phyloP scores from a whole-genome alignment of 2,888 invertebrate genomes.

The Acanthacorydalis orientalis region DNA sequence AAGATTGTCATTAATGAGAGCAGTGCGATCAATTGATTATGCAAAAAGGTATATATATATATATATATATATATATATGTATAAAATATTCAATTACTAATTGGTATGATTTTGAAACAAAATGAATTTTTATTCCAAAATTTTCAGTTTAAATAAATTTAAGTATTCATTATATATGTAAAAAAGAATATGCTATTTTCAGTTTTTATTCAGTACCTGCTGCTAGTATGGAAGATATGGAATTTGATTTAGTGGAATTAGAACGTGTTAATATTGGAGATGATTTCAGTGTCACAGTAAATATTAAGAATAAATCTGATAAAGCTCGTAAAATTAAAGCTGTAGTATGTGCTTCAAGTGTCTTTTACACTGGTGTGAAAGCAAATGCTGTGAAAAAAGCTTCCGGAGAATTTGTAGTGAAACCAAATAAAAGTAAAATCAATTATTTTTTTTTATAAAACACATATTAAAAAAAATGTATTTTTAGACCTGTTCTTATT shows the following conservation, averaged over 20 bases:
- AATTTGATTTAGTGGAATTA: constrained; percentile 51
- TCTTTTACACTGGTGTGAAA: constrained; percentile 62
- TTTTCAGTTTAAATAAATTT: too few species aligned
- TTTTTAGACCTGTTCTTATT: neutral
- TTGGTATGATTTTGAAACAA: too few species aligned
- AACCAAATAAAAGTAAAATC: constrained; percentile 46
- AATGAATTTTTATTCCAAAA: too few species aligned
- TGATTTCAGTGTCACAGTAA: constrained; percentile 46
- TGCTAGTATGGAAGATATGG: constrained; percentile 38
- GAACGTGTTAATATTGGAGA: constrained; percentile 54
- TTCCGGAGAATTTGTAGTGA: constrained; percentile 43
- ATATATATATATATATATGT: too few species aligned
- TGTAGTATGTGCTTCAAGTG: constrained; percentile 46
- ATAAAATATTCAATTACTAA: too few species aligned
- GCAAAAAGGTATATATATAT: constrained; percentile 35
- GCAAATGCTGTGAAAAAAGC: constrained; percentile 52
- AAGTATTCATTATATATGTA: too few species aligned
- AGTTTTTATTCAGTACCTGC: constrained; percentile 44
- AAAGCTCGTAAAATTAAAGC: constrained; percentile 47
- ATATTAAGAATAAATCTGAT: constrained; percentile 42
- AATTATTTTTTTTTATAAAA: neutral
- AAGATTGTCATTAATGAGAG: constrained; percentile 55
- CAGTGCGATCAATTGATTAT: constrained; percentile 46
- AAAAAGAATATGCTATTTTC: too few species aligned
- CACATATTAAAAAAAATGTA: neutral